Conservation (phyloP, 2,797 vertebrate genomes). For the Periparus ater region DNA sequence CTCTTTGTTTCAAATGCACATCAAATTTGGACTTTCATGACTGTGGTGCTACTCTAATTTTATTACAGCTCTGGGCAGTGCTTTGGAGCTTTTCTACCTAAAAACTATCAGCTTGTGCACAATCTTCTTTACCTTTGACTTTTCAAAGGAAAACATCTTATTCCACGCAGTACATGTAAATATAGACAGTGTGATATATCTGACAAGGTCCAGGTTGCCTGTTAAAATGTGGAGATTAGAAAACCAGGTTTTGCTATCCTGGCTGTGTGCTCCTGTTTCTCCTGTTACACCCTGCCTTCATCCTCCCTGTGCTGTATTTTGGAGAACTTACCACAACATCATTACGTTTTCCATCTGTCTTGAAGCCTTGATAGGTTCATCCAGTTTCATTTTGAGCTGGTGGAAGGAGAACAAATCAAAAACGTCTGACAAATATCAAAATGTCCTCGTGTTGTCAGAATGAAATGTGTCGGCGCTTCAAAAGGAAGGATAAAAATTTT, state of each 20-base stretch:
- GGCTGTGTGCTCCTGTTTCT: neutral
- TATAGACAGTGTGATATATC: neutral
- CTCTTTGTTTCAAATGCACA: neutral
- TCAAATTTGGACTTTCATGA: neutral
- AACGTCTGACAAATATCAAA: slow-evolving; percentile 24
- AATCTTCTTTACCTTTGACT: neutral
- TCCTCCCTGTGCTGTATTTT: neutral
- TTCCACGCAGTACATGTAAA: neutral
- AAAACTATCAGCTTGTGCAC: neutral
- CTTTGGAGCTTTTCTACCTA: neutral
- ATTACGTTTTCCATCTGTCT: slow-evolving; percentile 4
- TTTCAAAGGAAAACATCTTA: neutral
- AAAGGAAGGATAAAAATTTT: slow-evolving; percentile 20
- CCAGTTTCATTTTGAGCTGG: slow-evolving; percentile 1
- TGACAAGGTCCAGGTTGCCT: neutral
- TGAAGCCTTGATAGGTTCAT: slow-evolving; percentile 15
- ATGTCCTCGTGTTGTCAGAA: slow-evolving; percentile 26
- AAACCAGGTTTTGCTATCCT: neutral
- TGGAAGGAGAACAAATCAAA: slow-evolving; percentile 40
- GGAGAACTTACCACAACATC: neutral
- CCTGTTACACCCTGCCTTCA: neutral
- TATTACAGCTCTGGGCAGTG: neutral
- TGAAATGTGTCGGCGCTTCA: neutral
- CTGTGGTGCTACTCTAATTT: neutral
- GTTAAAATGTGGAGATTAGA: neutral